phyloP scores from a whole-genome alignment of 2,888 invertebrate genomes.

The Cataglyphis rosenhaueri region DNA sequence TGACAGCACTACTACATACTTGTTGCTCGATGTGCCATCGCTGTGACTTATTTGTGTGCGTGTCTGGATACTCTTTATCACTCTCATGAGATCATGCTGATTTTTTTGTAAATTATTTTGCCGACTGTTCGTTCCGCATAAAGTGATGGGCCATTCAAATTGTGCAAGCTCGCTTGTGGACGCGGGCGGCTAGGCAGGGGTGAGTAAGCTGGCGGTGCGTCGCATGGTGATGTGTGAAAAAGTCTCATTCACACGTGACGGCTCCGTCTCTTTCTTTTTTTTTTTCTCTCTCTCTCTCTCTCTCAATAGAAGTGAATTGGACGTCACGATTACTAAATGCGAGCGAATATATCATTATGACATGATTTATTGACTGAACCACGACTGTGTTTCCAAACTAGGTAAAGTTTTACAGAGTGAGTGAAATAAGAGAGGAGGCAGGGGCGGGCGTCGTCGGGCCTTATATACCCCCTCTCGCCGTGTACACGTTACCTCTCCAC shows the following conservation, averaged over 20 bases:
- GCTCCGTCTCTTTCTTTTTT: conserved; percentile 56
- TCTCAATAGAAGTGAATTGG: conserved; percentile 67
- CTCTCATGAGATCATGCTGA: conserved; percentile 82
- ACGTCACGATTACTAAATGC: conserved; percentile 73
- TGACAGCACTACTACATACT: conserved; percentile 12
- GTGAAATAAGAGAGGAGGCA: conserved; percentile 75
- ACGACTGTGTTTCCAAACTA: conserved; percentile 86
- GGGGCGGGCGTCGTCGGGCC: conserved; percentile 79
- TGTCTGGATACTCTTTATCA: conserved; percentile 71
- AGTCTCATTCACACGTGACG: conserved; percentile 71
- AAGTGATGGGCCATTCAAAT: conserved; percentile 80
- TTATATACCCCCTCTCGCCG: conserved; percentile 74
- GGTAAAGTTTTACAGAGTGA: conserved; percentile 84
- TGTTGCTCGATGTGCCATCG: conserved; percentile 54
- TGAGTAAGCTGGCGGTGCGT: conserved; percentile 85
- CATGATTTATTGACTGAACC: conserved; percentile 82
- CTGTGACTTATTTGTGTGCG: conserved; percentile 74
- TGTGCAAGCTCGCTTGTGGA: conserved; percentile 80
- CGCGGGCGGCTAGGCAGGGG: conserved; percentile 81
- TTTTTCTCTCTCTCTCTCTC: not conserved
- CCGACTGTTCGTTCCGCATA: conserved; percentile 79
- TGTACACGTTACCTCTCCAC: conserved; percentile 75
- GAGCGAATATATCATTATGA: conserved; percentile 75
- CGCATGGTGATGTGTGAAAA: conserved; percentile 76
- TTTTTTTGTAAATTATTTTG: conserved; percentile 82